Percentiles rank a stretch among this genome's conserved stretches.
phyloP scores from a whole-genome alignment of 2,888 invertebrate genomes.

The Crematogaster levior region DNA sequence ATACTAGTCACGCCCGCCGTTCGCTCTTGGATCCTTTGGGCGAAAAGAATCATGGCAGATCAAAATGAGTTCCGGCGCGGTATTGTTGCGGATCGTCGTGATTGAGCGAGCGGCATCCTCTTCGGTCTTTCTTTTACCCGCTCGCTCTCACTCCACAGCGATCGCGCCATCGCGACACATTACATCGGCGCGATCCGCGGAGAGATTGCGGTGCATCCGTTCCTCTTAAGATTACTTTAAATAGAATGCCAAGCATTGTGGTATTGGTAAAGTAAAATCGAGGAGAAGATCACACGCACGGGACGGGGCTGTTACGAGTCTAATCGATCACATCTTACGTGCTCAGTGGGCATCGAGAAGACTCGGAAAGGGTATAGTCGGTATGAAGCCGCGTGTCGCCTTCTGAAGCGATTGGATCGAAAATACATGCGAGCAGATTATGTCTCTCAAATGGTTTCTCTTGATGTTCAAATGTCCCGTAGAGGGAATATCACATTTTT shows the following conservation, averaged over 20 bases:
- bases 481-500: background rate
- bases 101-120: constrained; percentile 45
- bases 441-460: constrained; percentile 15
- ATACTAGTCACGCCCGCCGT: constrained; percentile 33
- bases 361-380: constrained; percentile 27
- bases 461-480: constrained; percentile 4
- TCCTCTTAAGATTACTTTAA: constrained; percentile 53
- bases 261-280: constrained; percentile 70
- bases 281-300: constrained; percentile 64
- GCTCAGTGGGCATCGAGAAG: constrained; percentile 24
- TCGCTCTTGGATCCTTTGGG: constrained; percentile 11
- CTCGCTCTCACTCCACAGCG: constrained; percentile 31
- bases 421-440: constrained; percentile 17
- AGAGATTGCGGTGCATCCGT: constrained; percentile 54
- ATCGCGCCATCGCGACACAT: constrained; percentile 39
- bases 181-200: constrained; percentile 31
- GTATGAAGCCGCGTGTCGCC: background rate
- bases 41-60: constrained; percentile 20
- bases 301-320: constrained; percentile 64
- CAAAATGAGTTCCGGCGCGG: constrained; percentile 38
- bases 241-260: constrained; percentile 61
- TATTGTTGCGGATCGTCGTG: constrained; percentile 34
- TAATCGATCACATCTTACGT: constrained; percentile 49
- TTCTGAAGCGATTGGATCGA: constrained; percentile 28
- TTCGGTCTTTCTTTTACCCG: constrained; percentile 8